Evolutionary conservation across 2,888 invertebrate species (phyloP), one percentile per base, ranked within the genome.

Genomic region (Arctia plantaginis): DNA sequence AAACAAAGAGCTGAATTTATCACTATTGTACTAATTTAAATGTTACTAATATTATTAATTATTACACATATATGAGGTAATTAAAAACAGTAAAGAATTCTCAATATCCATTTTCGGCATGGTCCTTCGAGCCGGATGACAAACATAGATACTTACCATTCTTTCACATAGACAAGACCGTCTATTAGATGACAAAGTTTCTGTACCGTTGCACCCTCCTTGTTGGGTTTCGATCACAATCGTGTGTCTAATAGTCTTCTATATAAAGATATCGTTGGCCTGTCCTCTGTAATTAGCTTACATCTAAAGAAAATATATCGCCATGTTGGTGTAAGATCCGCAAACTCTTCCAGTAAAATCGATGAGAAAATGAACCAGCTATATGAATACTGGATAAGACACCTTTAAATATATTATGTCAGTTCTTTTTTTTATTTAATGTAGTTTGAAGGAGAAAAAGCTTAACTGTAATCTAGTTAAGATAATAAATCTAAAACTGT

Each of bases 271-370:
- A 76, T 59, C 47, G 72, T 39, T 55, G 80, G 79, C 74, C 79
- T 65, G 71, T 74, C 73, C 66, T 35, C 78, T 77, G 84, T 88
- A 92, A 93, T 92, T 92, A 93, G 88, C 85, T 87, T 87, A 88
- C 88, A 76, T 44, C 74, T 78, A 85, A 88, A 89, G 88, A 91
- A 90, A 91, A 89, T 89, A 89, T 90, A 91, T 89, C 89, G 83
- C 90, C 89, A 80, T 87, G 87, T 90, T 86, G 79, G 93, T 87
- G 87, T 87, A 85, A 91, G 90, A 91, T 94, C 93, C 93, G 93
- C 86, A 85, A 91, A 85, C 88, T 84, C 87, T 94, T 93, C 93
- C 81, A 91, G 91, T 87, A 83, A 92, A 87, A 86, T 82, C 80
- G 84, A 87, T 92, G 89, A 90, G 90, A 84, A 88, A 87, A 84